Percentiles rank a stretch among this genome's conserved stretches.
Conservation (phyloP, 2,888 invertebrate genomes). For the Callimorpha dominula region DNA sequence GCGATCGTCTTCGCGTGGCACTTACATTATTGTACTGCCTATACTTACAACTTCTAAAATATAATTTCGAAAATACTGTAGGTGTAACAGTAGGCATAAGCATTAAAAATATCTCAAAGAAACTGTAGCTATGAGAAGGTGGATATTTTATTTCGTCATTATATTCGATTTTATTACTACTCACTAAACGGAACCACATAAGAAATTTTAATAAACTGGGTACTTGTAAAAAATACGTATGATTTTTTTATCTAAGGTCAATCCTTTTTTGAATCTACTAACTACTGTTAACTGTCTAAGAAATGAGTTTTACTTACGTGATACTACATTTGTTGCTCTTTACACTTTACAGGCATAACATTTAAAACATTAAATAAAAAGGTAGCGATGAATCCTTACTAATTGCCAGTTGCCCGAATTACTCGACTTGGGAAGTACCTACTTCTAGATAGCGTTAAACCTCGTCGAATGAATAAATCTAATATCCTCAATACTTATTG, state of each 20-base stretch:
- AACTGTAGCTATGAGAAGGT: too few species aligned
- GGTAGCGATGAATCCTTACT: neutral
- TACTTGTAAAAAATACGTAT: too few species aligned
- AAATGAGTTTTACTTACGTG: too few species aligned
- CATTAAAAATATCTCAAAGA: too few species aligned
- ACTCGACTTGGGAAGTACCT: neutral
- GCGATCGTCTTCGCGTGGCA: conserved; percentile 42
- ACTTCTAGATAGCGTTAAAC: neutral
- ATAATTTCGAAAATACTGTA: neutral
- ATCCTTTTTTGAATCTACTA: too few species aligned
- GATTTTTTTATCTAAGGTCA: too few species aligned
- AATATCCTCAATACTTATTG: neutral
- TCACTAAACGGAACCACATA: too few species aligned
- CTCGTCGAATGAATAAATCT: too few species aligned
- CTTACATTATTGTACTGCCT: conserved; percentile 35
- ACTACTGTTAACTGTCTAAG: too few species aligned
- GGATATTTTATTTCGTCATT: too few species aligned
- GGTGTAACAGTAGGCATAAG: neutral
- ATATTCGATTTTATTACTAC: neutral
- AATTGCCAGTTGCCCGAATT: neutral
- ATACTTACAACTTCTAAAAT: conserved; percentile 22
- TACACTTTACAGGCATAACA: neutral
- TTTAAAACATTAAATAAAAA: too few species aligned
- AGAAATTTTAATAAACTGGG: too few species aligned
- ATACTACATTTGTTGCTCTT: neutral